phyloP scores from a whole-genome alignment of 1,140 invertebrate genomes.

The Lethrus apterus region DNA sequence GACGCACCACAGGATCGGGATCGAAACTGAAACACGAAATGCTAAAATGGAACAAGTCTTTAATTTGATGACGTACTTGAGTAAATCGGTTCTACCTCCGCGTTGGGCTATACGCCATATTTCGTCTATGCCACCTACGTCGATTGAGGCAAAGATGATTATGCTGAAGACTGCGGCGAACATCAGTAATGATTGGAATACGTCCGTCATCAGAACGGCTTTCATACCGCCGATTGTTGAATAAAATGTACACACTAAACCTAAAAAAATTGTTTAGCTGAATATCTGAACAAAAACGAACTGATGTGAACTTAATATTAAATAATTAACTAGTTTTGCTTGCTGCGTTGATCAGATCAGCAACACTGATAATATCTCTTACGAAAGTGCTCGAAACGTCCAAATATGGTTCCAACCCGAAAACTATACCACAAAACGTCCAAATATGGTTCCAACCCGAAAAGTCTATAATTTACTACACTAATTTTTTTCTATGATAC shows the following conservation, averaged over 20 bases:
- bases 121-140: slow-evolving; percentile 53
- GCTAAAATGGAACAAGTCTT: background rate
- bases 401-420: too few species aligned
- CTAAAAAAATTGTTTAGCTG: slow-evolving; percentile 27
- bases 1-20: slow-evolving; percentile 63
- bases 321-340: background rate
- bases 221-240: slow-evolving; percentile 84
- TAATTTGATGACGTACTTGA: slow-evolving; percentile 49
- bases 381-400: too few species aligned
- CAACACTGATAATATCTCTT: too few species aligned
- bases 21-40: slow-evolving; percentile 45
- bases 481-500: too few species aligned
- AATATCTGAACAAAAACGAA: too few species aligned
- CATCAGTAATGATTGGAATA: slow-evolving; percentile 76
- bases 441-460: too few species aligned
- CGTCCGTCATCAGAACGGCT: slow-evolving; percentile 80
- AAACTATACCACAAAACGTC: too few species aligned
- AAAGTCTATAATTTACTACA: too few species aligned
- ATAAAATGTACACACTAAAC: slow-evolving; percentile 75
- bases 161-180: slow-evolving; percentile 67
- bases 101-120: slow-evolving; percentile 61
- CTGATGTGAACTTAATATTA: background rate
- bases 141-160: slow-evolving; percentile 59
- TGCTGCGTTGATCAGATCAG: too few species aligned
- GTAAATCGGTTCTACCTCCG: slow-evolving; percentile 59